phyloP scores from a whole-genome alignment of 1,140 invertebrate genomes.

The Drosophila azteca region DNA sequence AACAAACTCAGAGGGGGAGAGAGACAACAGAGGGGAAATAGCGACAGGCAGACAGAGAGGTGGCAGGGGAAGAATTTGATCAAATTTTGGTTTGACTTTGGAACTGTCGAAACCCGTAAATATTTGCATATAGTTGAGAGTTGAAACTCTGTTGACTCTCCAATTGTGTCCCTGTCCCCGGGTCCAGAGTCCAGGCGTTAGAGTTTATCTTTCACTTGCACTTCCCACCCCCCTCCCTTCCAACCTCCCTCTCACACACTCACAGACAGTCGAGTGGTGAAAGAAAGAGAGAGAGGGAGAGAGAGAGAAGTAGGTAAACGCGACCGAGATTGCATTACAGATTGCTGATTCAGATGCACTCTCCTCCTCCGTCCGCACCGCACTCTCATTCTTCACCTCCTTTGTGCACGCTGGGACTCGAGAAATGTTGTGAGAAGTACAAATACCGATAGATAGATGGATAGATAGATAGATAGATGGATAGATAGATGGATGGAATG shows the following conservation, averaged over 20 bases:
- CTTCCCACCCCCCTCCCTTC: not conserved
- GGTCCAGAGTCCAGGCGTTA: conserved; percentile 28
- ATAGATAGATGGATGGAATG: conserved; percentile 28
- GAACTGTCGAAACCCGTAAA: conserved; percentile 39
- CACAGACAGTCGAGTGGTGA: too few relatives aligned
- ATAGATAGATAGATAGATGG: conserved; percentile 23
- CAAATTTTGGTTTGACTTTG: conserved; percentile 13
- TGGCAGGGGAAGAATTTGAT: conserved; percentile 25
- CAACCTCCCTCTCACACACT: too few relatives aligned
- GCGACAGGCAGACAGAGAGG: not conserved
- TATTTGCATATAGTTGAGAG: conserved; percentile 61
- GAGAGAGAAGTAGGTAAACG: too few relatives aligned
- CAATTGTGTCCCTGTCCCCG: conserved; percentile 9
- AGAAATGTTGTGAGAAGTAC: conserved; percentile 76
- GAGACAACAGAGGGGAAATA: not conserved
- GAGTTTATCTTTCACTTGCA: conserved; percentile 14
- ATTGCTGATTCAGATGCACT: conserved; percentile 26
- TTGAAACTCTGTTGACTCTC: conserved; percentile 22
- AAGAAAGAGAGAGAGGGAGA: too few relatives aligned
- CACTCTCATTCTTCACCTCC: conserved; percentile 19
- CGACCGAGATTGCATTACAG: conserved; percentile 48
- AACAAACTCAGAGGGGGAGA: conserved; percentile 35
- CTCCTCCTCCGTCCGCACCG: conserved; percentile 1
- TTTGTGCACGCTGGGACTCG: conserved; percentile 58
- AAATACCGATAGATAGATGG: conserved; percentile 48